Evolutionary conservation across 2,888 invertebrate genomes (phyloP).

Genomic region (Apamea monoglypha): DNA sequence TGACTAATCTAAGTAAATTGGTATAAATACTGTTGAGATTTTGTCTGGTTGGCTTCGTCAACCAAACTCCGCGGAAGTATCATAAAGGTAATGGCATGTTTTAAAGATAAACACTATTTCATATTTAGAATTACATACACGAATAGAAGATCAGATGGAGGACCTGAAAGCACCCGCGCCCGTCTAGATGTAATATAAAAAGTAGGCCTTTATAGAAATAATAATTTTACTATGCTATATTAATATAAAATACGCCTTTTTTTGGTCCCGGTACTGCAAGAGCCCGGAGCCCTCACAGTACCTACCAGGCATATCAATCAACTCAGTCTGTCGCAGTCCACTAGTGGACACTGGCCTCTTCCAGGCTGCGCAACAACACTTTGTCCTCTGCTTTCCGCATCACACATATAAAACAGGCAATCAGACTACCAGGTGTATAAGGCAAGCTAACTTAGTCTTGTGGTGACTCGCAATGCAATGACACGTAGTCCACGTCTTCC

Average conservation of each 20-base stretch:
- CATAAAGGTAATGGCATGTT: neutral
- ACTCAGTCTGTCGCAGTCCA: neutral
- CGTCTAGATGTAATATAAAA: neutral
- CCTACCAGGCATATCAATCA: no score
- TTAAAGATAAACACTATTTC: neutral
- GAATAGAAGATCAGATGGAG: neutral
- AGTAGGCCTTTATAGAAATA: neutral
- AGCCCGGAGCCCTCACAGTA: neutral
- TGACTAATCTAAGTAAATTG: constrained; percentile 5
- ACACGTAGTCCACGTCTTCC: neutral
- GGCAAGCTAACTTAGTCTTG: neutral
- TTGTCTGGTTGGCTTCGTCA: neutral
- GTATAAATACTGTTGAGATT: neutral
- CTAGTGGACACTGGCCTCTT: no score
- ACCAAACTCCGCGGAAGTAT: neutral
- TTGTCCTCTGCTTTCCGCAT: neutral
- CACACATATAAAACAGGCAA: neutral
- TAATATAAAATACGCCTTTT: neutral
- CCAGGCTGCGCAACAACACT: neutral
- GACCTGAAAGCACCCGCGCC: neutral
- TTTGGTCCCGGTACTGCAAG: neutral
- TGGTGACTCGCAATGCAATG: neutral
- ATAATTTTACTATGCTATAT: neutral
- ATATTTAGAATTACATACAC: neutral
- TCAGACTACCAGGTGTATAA: neutral